Evolutionary conservation across 2,888 invertebrate species (phyloP).

Genomic region (Lasioglossum malachurum): DNA sequence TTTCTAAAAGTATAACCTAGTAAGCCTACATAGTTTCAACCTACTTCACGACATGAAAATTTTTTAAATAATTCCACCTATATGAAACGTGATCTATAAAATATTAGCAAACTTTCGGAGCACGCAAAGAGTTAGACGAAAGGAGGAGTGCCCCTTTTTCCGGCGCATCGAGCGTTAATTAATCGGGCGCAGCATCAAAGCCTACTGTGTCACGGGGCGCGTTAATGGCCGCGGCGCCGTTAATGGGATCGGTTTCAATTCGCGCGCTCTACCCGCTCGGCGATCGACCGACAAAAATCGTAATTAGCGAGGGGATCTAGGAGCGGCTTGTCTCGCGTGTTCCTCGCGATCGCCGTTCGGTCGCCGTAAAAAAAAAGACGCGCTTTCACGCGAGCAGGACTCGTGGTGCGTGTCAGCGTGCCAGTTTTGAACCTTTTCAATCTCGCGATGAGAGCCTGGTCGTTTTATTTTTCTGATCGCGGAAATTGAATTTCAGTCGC

Average conservation of each 20-base stretch:
- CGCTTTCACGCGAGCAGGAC: slow-evolving; percentile 28
- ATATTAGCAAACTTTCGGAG: too few species aligned
- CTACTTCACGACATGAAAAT: too few species aligned
- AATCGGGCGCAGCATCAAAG: not conserved
- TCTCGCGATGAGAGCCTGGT: not conserved
- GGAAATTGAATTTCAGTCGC: slow-evolving; percentile 26
- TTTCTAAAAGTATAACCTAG: too few species aligned
- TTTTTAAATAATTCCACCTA: too few species aligned
- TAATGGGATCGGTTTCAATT: not conserved
- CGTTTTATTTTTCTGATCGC: slow-evolving; percentile 1
- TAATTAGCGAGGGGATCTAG: slow-evolving; percentile 26
- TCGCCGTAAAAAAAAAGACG: slow-evolving; percentile 9
- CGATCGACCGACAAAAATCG: slow-evolving; percentile 2
- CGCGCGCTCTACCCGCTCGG: not conserved
- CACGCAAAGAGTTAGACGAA: not conserved
- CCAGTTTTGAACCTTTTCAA: not conserved
- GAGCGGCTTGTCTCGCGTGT: slow-evolving; percentile 14
- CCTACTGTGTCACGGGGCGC: not conserved
- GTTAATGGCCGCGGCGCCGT: not conserved
- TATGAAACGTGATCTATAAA: too few species aligned
- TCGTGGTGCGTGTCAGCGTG: not conserved
- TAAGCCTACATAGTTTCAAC: too few species aligned
- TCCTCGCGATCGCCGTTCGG: not conserved
- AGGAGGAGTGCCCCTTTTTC: not conserved
- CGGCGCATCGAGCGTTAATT: not conserved